Percentiles rank a stretch among this genome's conserved stretches.
phyloP scores from a whole-genome alignment of 1,140 invertebrate species.

The Zeugodacus cucurbitae region DNA sequence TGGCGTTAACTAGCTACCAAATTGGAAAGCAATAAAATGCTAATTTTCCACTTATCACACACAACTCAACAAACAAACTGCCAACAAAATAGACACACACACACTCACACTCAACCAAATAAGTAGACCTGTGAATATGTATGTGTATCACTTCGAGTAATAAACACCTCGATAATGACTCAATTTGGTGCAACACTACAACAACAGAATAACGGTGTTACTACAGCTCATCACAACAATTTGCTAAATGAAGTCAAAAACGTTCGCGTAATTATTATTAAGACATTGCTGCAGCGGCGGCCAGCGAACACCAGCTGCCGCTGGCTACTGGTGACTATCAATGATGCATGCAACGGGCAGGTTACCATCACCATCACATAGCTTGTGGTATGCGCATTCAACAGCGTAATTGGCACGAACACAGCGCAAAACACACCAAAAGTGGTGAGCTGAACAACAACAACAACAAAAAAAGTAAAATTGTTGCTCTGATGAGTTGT shows the following conservation, averaged over 20 bases:
- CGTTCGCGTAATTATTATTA: conserved; percentile 33
- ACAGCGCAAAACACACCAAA: neutral
- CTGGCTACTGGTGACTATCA: conserved; percentile 7
- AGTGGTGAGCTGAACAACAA: conserved; percentile 9
- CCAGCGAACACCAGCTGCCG: neutral
- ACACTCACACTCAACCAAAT: neutral
- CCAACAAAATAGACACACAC: neutral
- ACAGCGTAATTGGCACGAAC: conserved; percentile 18
- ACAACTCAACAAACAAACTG: neutral
- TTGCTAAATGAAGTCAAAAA: conserved; percentile 30
- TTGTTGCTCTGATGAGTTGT: neutral
- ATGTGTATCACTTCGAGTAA: neutral
- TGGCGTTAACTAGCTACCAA: neutral
- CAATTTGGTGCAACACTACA: neutral
- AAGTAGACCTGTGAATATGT: neutral
- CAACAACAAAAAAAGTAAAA: neutral
- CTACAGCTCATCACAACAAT: neutral
- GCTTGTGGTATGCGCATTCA: conserved; percentile 14
- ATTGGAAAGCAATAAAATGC: conserved; percentile 23
- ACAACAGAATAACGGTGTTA: neutral
- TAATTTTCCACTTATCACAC: conserved; percentile 28
- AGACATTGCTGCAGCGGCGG: neutral
- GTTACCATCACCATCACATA: neutral
- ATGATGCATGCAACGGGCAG: neutral
- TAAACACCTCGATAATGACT: conserved; percentile 31